Percentiles rank a stretch among this genome's conserved stretches.
Evolutionary conservation across 1,140 invertebrate species (phyloP).

Genomic region (Panulirus ornatus): DNA sequence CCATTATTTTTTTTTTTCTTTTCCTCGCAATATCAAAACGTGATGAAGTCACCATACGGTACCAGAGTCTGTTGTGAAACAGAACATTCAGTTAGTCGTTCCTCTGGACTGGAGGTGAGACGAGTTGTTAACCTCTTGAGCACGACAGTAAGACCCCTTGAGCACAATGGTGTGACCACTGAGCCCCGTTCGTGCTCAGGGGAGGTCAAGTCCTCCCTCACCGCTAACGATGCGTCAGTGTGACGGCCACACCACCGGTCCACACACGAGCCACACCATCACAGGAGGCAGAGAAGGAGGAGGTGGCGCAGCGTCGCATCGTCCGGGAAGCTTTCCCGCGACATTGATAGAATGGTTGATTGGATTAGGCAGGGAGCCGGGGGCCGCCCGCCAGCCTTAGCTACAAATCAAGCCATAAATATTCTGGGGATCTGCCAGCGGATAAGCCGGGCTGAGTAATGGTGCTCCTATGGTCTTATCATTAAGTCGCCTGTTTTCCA

Average conservation of each 20-base stretch:
- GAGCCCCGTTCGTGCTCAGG: no score
- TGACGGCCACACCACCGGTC: neutral
- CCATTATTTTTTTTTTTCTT: no score
- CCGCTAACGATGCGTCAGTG: neutral
- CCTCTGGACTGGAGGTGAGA: no score
- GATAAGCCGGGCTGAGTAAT: neutral
- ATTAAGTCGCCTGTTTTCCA: conserved; percentile 6
- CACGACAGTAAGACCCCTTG: no score
- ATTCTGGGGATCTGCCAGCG: neutral
- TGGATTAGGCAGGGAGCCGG: neutral
- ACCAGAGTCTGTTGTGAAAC: no score
- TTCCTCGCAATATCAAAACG: no score
- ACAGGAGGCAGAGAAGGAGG: neutral
- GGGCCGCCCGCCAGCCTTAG: neutral
- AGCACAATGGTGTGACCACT: no score
- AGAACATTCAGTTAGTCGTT: no score
- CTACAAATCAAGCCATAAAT: conserved; percentile 6
- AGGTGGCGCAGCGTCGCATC: neutral
- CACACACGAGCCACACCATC: neutral
- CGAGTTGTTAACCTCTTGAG: no score
- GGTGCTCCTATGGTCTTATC: neutral
- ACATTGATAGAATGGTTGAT: conserved; percentile 14
- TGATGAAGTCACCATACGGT: no score
- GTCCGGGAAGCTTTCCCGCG: neutral
- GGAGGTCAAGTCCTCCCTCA: no score